phyloP scores from a whole-genome alignment of 2,888 invertebrate species.

The Drosophila leonis region DNA sequence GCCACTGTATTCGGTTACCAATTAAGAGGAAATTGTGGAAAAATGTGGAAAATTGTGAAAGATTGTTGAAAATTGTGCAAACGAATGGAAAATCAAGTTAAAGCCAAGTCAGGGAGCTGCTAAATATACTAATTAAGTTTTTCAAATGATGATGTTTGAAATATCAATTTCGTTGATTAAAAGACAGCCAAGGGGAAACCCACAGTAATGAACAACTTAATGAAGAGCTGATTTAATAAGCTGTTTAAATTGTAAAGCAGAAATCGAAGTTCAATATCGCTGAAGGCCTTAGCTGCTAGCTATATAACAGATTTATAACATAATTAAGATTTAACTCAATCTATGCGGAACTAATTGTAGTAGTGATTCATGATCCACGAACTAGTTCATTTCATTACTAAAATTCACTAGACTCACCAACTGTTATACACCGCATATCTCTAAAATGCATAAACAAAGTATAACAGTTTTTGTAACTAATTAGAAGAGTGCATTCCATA shows the following conservation, averaged over 20 bases:
- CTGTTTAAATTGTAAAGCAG: not conserved
- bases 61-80: not conserved
- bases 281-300: not conserved
- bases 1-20: slow-evolving; percentile 60
- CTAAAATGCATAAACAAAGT: too few species aligned
- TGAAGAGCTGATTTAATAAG: not conserved
- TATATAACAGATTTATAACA: not conserved
- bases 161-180: slow-evolving; percentile 18
- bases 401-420: not conserved
- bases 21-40: slow-evolving; percentile 48
- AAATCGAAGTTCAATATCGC: not conserved
- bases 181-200: not conserved
- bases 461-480: not conserved
- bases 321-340: not conserved
- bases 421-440: not conserved
- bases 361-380: not conserved
- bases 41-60: slow-evolving; percentile 33
- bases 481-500: not conserved
- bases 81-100: not conserved
- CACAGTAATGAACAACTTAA: not conserved
- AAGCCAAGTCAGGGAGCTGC: not conserved
- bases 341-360: not conserved
- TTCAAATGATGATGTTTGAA: not conserved
- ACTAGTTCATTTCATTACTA: too few species aligned
- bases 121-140: slow-evolving; percentile 30